Percentiles rank a stretch among this genome's conserved stretches.
Conservation (phyloP, 2,888 invertebrate species). For the Leptopterna dolabrata region DNA sequence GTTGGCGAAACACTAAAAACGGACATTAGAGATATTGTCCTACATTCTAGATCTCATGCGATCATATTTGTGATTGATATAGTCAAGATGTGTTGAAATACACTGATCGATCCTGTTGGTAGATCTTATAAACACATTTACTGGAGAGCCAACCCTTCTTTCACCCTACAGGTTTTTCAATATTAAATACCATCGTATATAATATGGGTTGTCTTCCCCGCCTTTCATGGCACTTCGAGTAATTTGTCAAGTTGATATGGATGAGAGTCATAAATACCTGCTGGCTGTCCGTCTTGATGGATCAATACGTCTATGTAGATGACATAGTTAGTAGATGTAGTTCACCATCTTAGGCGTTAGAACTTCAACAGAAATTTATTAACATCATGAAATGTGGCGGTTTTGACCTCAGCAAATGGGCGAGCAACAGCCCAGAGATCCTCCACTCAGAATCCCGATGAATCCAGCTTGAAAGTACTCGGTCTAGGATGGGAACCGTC, state of each 20-base stretch:
- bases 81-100: slow-evolving; percentile 15
- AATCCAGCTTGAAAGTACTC: not conserved
- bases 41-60: not conserved
- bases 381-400: no score
- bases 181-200: slow-evolving; percentile 18
- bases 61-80: slow-evolving; percentile 16
- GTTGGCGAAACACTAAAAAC: not conserved
- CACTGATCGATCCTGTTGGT: not conserved
- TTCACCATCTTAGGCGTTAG: slow-evolving; percentile 57
- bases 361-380: slow-evolving; percentile 57
- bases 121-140: not conserved
- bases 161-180: not conserved
- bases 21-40: slow-evolving; percentile 22
- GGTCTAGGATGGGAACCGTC: not conserved
- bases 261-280: slow-evolving; percentile 58
- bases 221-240: slow-evolving; percentile 43
- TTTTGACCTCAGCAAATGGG: slow-evolving; percentile 40
- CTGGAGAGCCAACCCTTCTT: not conserved
- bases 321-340: slow-evolving; percentile 61
- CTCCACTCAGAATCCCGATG: not conserved
- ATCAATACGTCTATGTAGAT: slow-evolving; percentile 62
- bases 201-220: slow-evolving; percentile 18
- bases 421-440: not conserved
- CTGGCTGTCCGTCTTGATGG: slow-evolving; percentile 53
- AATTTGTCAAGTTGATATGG: slow-evolving; percentile 59